Conservation (phyloP, 2,888 invertebrate species). For the Ligdia adustata region DNA sequence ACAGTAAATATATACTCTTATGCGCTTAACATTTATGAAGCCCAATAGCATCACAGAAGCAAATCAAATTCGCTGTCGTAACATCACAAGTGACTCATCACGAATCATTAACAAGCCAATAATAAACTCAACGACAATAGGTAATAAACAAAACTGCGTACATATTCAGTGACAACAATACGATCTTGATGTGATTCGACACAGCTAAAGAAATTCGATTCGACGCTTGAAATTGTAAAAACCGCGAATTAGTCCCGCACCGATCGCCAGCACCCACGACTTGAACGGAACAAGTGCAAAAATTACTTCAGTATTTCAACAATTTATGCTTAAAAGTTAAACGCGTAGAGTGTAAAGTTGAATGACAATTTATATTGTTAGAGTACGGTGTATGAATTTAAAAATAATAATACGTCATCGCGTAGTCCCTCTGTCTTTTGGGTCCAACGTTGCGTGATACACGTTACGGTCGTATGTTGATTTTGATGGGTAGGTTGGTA, state of each 20-base stretch:
- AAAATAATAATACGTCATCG: constrained; percentile 78
- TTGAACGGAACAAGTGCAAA: constrained; percentile 67
- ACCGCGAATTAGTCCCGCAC: constrained; percentile 71
- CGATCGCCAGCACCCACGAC: constrained; percentile 63
- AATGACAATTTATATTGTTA: constrained; percentile 28
- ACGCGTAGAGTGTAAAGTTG: constrained; percentile 42
- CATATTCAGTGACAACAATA: constrained; percentile 31
- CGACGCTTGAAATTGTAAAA: constrained; percentile 71
- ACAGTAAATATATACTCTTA: no score
- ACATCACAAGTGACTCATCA: constrained; percentile 3
- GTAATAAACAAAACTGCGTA: constrained; percentile 21
- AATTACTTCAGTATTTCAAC: constrained; percentile 63
- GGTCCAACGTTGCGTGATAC: constrained; percentile 66
- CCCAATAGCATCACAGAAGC: no score
- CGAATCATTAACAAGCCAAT: constrained; percentile 1
- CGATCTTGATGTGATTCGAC: constrained; percentile 43
- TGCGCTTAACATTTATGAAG: no score
- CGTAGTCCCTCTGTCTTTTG: constrained; percentile 73
- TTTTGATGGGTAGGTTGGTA: constrained; percentile 61
- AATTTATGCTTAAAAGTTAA: not conserved
- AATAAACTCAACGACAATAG: constrained; percentile 2
- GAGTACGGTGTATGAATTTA: constrained; percentile 69
- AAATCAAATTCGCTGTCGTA: no score
- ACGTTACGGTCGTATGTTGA: constrained; percentile 68
- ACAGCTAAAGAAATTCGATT: constrained; percentile 56